These are phyloP conservation scores for Sminthopsis crassicaudata DNA, from an alignment of 2,113 vertebrate genomes.

Conservation along the genomic window DNA sequence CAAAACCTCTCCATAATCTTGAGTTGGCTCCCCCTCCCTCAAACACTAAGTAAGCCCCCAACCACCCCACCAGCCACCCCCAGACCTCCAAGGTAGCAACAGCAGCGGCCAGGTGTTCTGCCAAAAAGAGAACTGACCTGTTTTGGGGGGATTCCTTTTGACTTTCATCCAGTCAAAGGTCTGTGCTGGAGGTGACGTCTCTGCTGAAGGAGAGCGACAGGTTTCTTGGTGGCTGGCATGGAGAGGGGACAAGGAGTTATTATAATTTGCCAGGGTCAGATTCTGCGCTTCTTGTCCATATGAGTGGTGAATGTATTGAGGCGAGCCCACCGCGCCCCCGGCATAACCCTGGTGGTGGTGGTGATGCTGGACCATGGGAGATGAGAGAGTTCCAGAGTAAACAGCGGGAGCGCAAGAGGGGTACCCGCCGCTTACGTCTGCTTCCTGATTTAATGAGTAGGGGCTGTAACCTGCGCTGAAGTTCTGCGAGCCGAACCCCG, in stretches of 20 bases:
- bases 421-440: slow-evolving; percentile 90
- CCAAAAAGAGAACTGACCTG: slow-evolving; percentile 89
- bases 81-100: background rate
- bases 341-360: slow-evolving; percentile 92
- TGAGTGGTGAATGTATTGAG: slow-evolving; percentile 90
- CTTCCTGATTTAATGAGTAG: slow-evolving; percentile 94
- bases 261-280: slow-evolving; percentile 87
- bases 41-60: slow-evolving; percentile 15
- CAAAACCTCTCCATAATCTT: background rate
- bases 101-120: background rate
- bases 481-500: slow-evolving; percentile 91
- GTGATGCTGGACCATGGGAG: slow-evolving; percentile 89
- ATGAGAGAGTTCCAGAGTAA: slow-evolving; percentile 94
- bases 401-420: slow-evolving; percentile 91
- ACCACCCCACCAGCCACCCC: background rate
- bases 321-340: slow-evolving; percentile 87
- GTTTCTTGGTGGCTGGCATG: slow-evolving; percentile 91
- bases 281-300: slow-evolving; percentile 93
- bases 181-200: slow-evolving; percentile 90
- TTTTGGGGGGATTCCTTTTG: slow-evolving; percentile 98
- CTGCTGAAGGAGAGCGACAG: slow-evolving; percentile 92
- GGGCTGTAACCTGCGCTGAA: slow-evolving; percentile 91
- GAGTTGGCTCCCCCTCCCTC: background rate
- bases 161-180: slow-evolving; percentile 99
- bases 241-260: slow-evolving; percentile 92